These are phyloP conservation scores for Tryphoninae sp. DNA, from an alignment of 2,888 invertebrate species.

Conservation along the genomic window DNA sequence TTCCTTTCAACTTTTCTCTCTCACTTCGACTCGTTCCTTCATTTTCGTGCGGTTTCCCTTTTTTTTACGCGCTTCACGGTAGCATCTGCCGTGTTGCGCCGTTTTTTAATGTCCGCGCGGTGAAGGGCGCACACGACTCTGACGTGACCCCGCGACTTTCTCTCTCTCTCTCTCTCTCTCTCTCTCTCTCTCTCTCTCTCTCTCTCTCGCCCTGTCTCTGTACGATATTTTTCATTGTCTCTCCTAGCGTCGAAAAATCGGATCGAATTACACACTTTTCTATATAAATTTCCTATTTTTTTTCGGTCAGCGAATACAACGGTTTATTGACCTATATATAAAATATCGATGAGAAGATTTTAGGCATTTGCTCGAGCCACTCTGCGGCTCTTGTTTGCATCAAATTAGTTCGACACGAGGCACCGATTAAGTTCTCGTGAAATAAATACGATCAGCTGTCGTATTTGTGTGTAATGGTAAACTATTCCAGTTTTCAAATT, in stretches of 20 bases:
- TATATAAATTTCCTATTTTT: slow-evolving; percentile 30
- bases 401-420: not conserved
- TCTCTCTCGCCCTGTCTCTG: not conserved
- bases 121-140: slow-evolving; percentile 20
- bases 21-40: slow-evolving; percentile 32
- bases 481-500: no score
- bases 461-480: no score
- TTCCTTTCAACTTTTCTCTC: slow-evolving; percentile 38
- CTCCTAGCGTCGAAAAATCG: slow-evolving; percentile 8
- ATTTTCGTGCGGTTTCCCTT: slow-evolving; percentile 48
- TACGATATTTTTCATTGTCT: slow-evolving; percentile 41
- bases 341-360: not conserved
- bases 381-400: not conserved
- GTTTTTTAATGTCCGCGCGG: slow-evolving; percentile 57
- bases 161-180: not conserved
- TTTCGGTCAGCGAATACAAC: not conserved
- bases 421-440: not conserved
- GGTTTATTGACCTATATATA: not conserved
- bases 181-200: not conserved
- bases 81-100: slow-evolving; percentile 60
- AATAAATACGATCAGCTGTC: not conserved
- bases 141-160: slow-evolving; percentile 7
- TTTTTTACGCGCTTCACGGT: slow-evolving; percentile 59
- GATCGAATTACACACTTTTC: slow-evolving; percentile 52
- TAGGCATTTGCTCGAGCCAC: not conserved